Evolutionary conservation across 2,113 vertebrate genomes (phyloP).

Genomic region (Cyprinus carpio): DNA sequence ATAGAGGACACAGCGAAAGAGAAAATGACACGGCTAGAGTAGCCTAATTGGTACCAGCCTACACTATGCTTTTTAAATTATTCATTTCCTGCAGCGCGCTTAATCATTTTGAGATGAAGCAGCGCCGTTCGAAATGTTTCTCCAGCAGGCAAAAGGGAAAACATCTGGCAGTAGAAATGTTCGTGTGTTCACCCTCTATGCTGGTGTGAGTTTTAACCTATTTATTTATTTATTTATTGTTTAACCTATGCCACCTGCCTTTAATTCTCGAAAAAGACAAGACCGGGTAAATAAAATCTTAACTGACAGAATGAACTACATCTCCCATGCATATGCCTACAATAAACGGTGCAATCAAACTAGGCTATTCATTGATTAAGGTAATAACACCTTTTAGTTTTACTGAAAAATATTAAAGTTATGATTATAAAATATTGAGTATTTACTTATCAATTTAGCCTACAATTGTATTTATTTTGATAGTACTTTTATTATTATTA

Average conservation of each 20-base stretch:
- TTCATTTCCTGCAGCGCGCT: constrained; percentile 52
- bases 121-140: constrained; percentile 7
- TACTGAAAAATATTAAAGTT: background rate
- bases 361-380: no score
- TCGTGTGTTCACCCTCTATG: background rate
- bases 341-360: no score
- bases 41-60: constrained; percentile 49
- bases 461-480: background rate
- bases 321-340: background rate
- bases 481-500: no score
- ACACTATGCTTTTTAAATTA: constrained; percentile 46
- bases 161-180: background rate
- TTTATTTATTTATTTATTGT: background rate
- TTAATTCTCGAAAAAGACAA: background rate
- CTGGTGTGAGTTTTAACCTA: background rate
- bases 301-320: background rate
- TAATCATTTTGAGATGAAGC: constrained; percentile 44
- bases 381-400: no score
- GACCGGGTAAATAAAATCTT: background rate
- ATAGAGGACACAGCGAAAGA: constrained; percentile 18
- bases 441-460: background rate
- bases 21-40: constrained; percentile 32
- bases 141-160: background rate
- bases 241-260: background rate
- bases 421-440: background rate